Evolutionary conservation across 2,888 invertebrate genomes (phyloP).

Genomic region (Andrena fulva): DNA sequence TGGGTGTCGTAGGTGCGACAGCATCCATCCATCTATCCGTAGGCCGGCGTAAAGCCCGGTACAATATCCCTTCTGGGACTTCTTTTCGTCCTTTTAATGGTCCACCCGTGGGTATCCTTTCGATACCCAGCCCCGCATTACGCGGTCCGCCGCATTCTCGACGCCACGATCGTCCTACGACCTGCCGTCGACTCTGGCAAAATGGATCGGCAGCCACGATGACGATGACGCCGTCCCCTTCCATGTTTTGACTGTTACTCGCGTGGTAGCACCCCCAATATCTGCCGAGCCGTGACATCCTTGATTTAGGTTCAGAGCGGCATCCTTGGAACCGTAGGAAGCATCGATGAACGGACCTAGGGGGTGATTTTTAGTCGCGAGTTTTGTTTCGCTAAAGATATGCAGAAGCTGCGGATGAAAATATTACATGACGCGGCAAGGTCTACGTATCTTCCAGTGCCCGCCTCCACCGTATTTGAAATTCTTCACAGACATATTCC

Average conservation of each 20-base stretch:
- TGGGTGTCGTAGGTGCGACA: constrained; percentile 76
- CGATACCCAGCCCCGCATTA: constrained; percentile 49
- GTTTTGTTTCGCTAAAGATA: too few species aligned
- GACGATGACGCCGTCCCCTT: constrained; percentile 8
- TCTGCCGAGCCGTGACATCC: neutral
- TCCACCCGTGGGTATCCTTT: constrained; percentile 75
- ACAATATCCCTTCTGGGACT: constrained; percentile 83
- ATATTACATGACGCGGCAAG: too few species aligned
- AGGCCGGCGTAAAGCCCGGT: constrained; percentile 70
- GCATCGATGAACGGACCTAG: too few species aligned
- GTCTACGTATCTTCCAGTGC: too few species aligned
- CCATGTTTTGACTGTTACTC: constrained; percentile 43
- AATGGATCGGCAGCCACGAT: constrained; percentile 31
- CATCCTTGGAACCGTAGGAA: too few species aligned
- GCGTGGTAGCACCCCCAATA: neutral
- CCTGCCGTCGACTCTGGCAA: constrained; percentile 59
- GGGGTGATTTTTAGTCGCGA: too few species aligned
- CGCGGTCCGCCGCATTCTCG: constrained; percentile 43
- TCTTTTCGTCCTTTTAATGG: constrained; percentile 82
- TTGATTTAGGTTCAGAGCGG: neutral
- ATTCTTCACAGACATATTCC: too few species aligned
- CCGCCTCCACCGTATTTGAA: too few species aligned
- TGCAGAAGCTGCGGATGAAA: too few species aligned
- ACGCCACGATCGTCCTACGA: constrained; percentile 64
- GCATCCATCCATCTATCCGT: constrained; percentile 78